Conservation (phyloP, 2,797 vertebrate species). For the Florisuga fusca region DNA sequence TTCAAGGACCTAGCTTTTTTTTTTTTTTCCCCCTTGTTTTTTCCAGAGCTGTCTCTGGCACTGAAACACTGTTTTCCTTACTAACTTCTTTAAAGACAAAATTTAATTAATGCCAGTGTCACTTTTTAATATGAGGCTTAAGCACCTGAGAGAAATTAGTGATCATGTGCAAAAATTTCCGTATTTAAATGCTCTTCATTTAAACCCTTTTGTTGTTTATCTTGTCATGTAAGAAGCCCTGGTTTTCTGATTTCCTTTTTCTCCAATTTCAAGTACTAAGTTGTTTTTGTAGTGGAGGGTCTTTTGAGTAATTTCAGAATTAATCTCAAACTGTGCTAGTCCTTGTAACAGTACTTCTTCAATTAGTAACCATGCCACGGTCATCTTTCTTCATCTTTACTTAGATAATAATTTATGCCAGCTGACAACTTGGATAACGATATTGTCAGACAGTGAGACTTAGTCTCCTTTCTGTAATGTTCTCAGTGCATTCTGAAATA, state of each 20-base stretch:
- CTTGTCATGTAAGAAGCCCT: neutral
- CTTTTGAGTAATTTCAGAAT: neutral
- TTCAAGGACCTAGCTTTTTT: neutral
- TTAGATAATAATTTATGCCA: neutral
- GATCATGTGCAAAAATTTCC: neutral
- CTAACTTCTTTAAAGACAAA: neutral
- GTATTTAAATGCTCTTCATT: neutral
- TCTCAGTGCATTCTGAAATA: neutral
- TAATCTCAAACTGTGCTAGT: neutral
- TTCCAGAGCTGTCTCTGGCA: neutral
- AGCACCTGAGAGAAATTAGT: neutral
- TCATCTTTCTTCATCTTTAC: neutral
- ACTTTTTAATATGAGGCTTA: neutral
- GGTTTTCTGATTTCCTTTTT: neutral
- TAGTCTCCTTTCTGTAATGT: neutral
- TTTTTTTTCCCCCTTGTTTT: neutral
- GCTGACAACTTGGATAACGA: neutral
- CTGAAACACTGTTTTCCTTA: neutral
- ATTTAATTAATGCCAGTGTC: neutral
- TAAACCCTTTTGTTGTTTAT: neutral
- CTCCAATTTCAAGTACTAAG: neutral
- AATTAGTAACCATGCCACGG: neutral
- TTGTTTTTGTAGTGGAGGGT: neutral
- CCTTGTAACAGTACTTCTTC: neutral
- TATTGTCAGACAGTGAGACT: neutral